Evolutionary conservation across 2,888 invertebrate genomes (phyloP).

Genomic region (Drosophila parthenogenetica): DNA sequence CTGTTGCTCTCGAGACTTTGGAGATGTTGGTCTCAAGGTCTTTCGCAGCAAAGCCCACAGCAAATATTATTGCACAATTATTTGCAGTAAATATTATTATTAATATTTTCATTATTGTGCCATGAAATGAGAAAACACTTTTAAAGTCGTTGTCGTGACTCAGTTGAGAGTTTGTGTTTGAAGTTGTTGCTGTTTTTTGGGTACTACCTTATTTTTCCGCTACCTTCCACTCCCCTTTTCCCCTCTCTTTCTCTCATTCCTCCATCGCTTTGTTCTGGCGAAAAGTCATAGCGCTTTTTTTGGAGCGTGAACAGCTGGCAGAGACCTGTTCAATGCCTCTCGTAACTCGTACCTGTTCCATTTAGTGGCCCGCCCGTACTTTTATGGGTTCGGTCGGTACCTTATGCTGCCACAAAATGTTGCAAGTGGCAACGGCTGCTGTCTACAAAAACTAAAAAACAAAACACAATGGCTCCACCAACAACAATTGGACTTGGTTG

Average conservation of each 20-base stretch:
- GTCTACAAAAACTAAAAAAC: conserved; percentile 24
- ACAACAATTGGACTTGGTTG: conserved; percentile 69
- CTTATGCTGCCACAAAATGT: conserved; percentile 72
- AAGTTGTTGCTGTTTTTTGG: not conserved
- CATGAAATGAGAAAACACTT: conserved; percentile 61
- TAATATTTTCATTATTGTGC: conserved; percentile 43
- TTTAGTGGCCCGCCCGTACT: conserved; percentile 77
- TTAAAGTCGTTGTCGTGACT: conserved; percentile 35
- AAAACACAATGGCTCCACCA: conserved; percentile 64
- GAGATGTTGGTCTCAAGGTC: conserved; percentile 26
- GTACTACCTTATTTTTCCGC: not conserved
- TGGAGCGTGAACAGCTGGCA: conserved; percentile 77
- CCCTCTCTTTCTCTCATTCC: not conserved
- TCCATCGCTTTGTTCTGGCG: conserved; percentile 55
- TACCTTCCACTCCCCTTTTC: not conserved
- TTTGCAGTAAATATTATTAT: conserved; percentile 65
- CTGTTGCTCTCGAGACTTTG: conserved; percentile 14
- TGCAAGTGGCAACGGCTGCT: conserved; percentile 68
- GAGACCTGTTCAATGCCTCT: conserved; percentile 24
- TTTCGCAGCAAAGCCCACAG: conserved; percentile 9
- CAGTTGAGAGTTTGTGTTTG: conserved; percentile 34
- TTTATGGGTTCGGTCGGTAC: conserved; percentile 76
- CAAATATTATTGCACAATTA: conserved; percentile 66
- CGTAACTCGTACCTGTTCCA: conserved; percentile 69
- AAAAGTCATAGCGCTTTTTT: conserved; percentile 70